phyloP scores from a whole-genome alignment of 2,888 invertebrate genomes.

The Dorcus parallelipipedus region DNA sequence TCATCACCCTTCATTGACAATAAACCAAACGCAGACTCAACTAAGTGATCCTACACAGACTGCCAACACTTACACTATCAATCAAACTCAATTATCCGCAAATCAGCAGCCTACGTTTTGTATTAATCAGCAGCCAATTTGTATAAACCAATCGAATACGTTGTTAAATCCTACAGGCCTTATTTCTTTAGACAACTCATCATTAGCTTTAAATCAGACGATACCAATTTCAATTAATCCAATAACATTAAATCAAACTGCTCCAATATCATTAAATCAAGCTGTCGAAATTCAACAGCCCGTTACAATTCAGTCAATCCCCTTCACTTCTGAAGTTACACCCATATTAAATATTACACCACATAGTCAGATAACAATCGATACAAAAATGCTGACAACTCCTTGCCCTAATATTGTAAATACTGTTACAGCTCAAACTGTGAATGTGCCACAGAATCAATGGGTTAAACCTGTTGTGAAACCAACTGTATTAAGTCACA shows the following conservation, averaged over 20 bases:
- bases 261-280: slow-evolving; percentile 28
- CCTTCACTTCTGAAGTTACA: slow-evolving; percentile 33
- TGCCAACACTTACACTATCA: background rate
- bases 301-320: slow-evolving; percentile 41
- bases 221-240: slow-evolving; percentile 17
- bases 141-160: slow-evolving; percentile 34
- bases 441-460: slow-evolving; percentile 37
- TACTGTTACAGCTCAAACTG: slow-evolving; percentile 29
- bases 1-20: background rate
- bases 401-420: slow-evolving; percentile 29
- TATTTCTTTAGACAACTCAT: slow-evolving; percentile 23
- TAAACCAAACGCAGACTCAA: too few relatives aligned
- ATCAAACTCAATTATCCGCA: slow-evolving; percentile 13
- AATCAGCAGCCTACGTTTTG: slow-evolving; percentile 27
- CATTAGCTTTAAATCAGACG: slow-evolving; percentile 18
- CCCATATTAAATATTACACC: slow-evolving; percentile 38
- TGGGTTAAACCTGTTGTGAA: slow-evolving; percentile 39
- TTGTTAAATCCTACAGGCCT: slow-evolving; percentile 21
- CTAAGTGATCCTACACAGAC: background rate
- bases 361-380: slow-evolving; percentile 38
- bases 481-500: slow-evolving; percentile 34
- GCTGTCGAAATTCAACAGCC: slow-evolving; percentile 36
- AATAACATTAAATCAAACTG: slow-evolving; percentile 32
- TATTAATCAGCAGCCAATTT: slow-evolving; percentile 37
- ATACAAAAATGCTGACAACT: slow-evolving; percentile 37